phyloP scores from a whole-genome alignment of 2,113 vertebrate genomes.

The Uropsilus gracilis region DNA sequence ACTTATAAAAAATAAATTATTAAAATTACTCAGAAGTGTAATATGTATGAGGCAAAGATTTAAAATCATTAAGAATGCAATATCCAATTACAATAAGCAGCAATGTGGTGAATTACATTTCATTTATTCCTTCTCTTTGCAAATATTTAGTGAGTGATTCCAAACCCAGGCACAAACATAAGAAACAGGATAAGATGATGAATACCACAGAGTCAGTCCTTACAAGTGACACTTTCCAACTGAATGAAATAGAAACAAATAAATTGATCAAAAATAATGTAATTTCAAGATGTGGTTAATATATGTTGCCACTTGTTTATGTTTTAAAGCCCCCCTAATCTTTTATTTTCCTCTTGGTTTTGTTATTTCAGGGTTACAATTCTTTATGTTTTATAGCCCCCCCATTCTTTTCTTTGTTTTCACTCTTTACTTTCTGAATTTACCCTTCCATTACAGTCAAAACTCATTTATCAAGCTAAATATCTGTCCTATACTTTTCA shows the following conservation, averaged over 20 bases:
- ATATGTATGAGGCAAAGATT: not conserved
- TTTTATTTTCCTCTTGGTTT: too few relatives aligned
- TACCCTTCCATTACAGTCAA: not conserved
- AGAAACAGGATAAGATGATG: not conserved
- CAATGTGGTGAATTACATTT: not conserved
- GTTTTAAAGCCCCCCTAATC: too few relatives aligned
- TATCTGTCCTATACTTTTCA: not conserved
- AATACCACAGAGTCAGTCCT: not conserved
- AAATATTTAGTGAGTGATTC: not conserved
- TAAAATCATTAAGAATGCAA: not conserved
- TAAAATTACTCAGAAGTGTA: constrained; percentile 12
- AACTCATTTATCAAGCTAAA: not conserved
- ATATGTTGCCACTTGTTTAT: not conserved
- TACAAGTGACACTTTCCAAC: not conserved
- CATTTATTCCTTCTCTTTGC: not conserved
- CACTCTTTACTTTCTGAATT: not conserved
- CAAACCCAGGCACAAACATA: not conserved
- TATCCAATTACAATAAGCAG: not conserved
- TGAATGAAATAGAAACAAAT: not conserved
- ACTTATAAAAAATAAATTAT: too few relatives aligned
- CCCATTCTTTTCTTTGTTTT: not conserved
- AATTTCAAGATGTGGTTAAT: not conserved
- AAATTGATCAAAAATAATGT: not conserved
- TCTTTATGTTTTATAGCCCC: not conserved
- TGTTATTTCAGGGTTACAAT: too few relatives aligned